Evolutionary conservation across 2,797 vertebrate genomes (phyloP).

Genomic region (Pagetopsis macropterus): DNA sequence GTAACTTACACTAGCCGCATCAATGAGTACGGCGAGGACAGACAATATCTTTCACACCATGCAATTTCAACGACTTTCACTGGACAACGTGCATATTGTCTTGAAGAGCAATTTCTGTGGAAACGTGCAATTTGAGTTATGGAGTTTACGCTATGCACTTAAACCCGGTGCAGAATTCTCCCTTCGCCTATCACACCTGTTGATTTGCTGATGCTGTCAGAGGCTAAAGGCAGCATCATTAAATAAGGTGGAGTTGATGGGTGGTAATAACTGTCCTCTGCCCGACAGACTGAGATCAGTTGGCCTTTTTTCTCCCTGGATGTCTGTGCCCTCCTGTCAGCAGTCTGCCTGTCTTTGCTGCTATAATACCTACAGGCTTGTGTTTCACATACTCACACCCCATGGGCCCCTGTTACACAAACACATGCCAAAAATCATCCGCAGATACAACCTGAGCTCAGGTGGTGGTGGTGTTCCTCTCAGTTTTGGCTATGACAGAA

Average conservation of each 20-base stretch:
- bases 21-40: slow-evolving; percentile 57
- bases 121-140: slow-evolving; percentile 30
- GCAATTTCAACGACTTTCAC: slow-evolving; percentile 55
- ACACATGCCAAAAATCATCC: slow-evolving; percentile 12
- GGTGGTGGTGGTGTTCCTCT: slow-evolving; percentile 43
- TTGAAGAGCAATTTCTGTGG: slow-evolving; percentile 8
- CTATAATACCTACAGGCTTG: slow-evolving; percentile 62
- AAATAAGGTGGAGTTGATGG: slow-evolving; percentile 31
- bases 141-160: slow-evolving; percentile 7
- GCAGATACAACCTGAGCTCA: slow-evolving; percentile 41
- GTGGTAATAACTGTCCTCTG: slow-evolving; percentile 27
- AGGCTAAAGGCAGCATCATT: slow-evolving; percentile 38
- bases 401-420: slow-evolving; percentile 23
- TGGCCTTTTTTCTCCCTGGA: slow-evolving; percentile 22
- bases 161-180: slow-evolving; percentile 6
- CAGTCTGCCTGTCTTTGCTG: slow-evolving; percentile 55
- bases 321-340: slow-evolving; percentile 38
- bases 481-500: slow-evolving; percentile 44
- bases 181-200: neutral
- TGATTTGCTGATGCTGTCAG: slow-evolving; percentile 40
- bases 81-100: slow-evolving; percentile 50
- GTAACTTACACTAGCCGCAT: slow-evolving; percentile 75
- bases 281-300: slow-evolving; percentile 9
- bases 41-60: slow-evolving; percentile 69
- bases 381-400: slow-evolving; percentile 69